Evolutionary conservation across 1,140 invertebrate genomes (phyloP).

Genomic region (Dendroctonus ponderosae): DNA sequence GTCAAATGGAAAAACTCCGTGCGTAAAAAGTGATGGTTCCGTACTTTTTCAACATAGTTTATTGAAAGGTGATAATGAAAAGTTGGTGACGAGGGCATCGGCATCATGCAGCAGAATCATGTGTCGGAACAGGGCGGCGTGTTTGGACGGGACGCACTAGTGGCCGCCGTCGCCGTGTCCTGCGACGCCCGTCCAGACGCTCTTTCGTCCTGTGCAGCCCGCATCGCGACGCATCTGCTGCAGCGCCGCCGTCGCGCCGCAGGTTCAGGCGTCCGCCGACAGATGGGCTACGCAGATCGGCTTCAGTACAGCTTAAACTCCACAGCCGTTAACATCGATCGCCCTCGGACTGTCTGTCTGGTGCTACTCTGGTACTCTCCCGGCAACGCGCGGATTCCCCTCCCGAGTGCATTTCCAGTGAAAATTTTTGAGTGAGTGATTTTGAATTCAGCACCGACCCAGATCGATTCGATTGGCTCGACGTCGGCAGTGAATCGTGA

Average conservation of each 20-base stretch:
- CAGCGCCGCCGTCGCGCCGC: slow-evolving; percentile 27
- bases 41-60: too few species aligned
- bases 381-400: slow-evolving; percentile 23
- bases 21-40: too few species aligned
- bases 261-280: slow-evolving; percentile 43
- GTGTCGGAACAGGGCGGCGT: neutral
- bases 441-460: neutral
- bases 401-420: slow-evolving; percentile 14
- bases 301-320: slow-evolving; percentile 48
- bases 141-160: neutral
- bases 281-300: slow-evolving; percentile 39
- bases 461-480: too few species aligned
- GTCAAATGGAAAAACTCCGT: too few species aligned
- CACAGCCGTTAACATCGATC: slow-evolving; percentile 41
- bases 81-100: too few species aligned
- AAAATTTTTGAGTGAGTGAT: slow-evolving; percentile 9
- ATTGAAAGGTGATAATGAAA: too few species aligned
- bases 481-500: too few species aligned
- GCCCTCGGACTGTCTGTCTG: slow-evolving; percentile 23
- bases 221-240: slow-evolving; percentile 14
- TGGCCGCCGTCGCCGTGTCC: slow-evolving; percentile 2
- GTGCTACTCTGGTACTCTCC: slow-evolving; percentile 31
- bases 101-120: too few species aligned
- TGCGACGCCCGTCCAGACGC: slow-evolving; percentile 17
- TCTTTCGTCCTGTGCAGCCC: slow-evolving; percentile 1